Evolutionary conservation across 2,888 invertebrate genomes (phyloP).

Genomic region (Azorinus chamasolen): DNA sequence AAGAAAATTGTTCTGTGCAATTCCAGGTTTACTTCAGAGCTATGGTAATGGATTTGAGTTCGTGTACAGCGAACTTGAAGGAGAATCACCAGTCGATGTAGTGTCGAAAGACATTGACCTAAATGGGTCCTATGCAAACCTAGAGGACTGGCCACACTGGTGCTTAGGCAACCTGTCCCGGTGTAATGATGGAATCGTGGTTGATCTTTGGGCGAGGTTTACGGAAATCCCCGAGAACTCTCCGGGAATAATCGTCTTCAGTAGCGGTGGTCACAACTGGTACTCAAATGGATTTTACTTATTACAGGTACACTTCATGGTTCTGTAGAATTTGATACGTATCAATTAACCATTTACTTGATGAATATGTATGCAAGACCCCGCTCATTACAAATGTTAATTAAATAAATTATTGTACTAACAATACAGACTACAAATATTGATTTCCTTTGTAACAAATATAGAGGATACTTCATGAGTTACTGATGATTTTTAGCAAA

Average conservation of each 20-base stretch:
- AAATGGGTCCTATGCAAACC: slow-evolving; percentile 67
- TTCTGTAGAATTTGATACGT: no score
- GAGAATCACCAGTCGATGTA: slow-evolving; percentile 4
- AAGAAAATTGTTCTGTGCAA: no score
- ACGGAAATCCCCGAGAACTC: slow-evolving; percentile 51
- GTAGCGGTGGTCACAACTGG: slow-evolving; percentile 79
- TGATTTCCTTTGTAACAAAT: no score
- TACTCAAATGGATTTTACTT: slow-evolving; percentile 82
- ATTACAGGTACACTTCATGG: slow-evolving; percentile 47
- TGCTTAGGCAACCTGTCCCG: slow-evolving; percentile 82
- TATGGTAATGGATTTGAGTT: slow-evolving; percentile 52
- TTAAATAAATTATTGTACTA: no score
- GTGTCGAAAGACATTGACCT: slow-evolving; percentile 28
- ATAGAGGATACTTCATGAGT: no score
- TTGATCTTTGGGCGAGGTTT: slow-evolving; percentile 75
- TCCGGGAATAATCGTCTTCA: slow-evolving; percentile 71
- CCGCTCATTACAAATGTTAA: no score
- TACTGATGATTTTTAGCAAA: no score
- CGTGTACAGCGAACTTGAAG: slow-evolving; percentile 65
- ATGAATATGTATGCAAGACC: no score
- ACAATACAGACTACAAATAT: no score
- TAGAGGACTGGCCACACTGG: slow-evolving; percentile 80
- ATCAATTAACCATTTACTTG: no score
- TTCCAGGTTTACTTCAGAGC: no score
- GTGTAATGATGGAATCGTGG: slow-evolving; percentile 78